These are phyloP conservation scores for Scytalopus superciliaris DNA, from an alignment of 2,113 vertebrate species.

Conservation along the genomic window DNA sequence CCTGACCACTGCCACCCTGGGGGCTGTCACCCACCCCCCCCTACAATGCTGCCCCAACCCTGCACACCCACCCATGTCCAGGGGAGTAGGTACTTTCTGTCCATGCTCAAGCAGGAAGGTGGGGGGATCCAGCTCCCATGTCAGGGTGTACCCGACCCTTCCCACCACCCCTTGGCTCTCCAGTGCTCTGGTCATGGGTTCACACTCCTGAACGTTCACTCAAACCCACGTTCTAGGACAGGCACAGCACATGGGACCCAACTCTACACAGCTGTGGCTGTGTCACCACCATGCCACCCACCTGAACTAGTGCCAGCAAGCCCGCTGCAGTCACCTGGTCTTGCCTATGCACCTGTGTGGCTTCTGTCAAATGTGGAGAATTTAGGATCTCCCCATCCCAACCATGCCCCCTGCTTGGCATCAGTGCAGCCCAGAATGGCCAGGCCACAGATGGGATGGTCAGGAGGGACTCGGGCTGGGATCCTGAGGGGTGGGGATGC, in stretches of 20 bases:
- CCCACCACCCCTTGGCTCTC: not conserved
- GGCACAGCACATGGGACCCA: not conserved
- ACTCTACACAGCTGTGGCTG: not conserved
- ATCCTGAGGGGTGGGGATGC: not conserved
- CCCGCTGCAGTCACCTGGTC: not conserved
- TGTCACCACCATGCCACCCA: not conserved
- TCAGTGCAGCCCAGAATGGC: not conserved
- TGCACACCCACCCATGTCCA: not conserved
- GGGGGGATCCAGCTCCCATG: not conserved
- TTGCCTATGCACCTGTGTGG: not conserved
- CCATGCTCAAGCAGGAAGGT: not conserved
- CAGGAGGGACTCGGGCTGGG: not conserved
- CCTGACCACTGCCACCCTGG: fast-evolving
- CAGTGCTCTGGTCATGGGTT: not conserved
- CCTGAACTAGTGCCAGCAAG: not conserved
- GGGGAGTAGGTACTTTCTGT: not conserved
- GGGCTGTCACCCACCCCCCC: not conserved
- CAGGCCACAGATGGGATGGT: not conserved
- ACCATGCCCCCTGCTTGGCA: not conserved
- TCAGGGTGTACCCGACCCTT: not conserved
- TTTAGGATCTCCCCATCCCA: not conserved
- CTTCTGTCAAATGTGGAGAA: not conserved
- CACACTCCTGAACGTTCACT: not conserved
- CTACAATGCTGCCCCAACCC: not conserved
- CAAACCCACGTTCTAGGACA: not conserved